Evolutionary conservation across 2,888 invertebrate genomes (phyloP).

Genomic region (Trissolcus brochymenae): DNA sequence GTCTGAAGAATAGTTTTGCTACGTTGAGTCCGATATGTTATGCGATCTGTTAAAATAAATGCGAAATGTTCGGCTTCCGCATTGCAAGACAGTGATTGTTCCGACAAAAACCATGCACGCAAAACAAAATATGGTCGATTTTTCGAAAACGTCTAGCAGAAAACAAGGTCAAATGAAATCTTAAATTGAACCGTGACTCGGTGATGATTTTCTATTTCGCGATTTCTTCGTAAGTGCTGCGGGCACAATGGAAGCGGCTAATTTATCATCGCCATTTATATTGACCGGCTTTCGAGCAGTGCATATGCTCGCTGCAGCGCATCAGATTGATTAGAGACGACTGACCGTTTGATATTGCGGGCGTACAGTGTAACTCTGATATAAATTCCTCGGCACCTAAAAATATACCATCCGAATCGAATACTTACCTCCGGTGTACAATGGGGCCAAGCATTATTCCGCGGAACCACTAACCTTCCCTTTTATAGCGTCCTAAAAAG

Average conservation of each 20-base stretch:
- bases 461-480: slow-evolving; percentile 30
- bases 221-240: slow-evolving; percentile 11
- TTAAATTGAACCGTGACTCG: slow-evolving; percentile 1
- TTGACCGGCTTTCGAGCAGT: slow-evolving; percentile 22
- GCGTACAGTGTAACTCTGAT: not conserved
- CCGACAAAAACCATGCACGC: no score
- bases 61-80: no score
- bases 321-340: slow-evolving; percentile 17
- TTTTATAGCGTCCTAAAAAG: slow-evolving; percentile 39
- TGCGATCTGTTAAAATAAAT: no score
- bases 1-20: no score
- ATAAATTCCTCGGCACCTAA: slow-evolving; percentile 25
- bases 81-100: no score
- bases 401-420: slow-evolving; percentile 25
- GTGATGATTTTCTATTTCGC: slow-evolving; percentile 5
- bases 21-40: no score
- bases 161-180: slow-evolving; percentile 6
- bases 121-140: no score
- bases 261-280: slow-evolving; percentile 20
- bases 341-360: slow-evolving; percentile 1
- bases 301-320: not conserved
- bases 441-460: slow-evolving; percentile 21
- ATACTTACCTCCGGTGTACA: slow-evolving; percentile 11
- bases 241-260: slow-evolving; percentile 6
- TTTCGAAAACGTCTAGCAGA: no score